Evolutionary conservation across 2,888 invertebrate genomes (phyloP).

Genomic region (Ornithoptera priamus): DNA sequence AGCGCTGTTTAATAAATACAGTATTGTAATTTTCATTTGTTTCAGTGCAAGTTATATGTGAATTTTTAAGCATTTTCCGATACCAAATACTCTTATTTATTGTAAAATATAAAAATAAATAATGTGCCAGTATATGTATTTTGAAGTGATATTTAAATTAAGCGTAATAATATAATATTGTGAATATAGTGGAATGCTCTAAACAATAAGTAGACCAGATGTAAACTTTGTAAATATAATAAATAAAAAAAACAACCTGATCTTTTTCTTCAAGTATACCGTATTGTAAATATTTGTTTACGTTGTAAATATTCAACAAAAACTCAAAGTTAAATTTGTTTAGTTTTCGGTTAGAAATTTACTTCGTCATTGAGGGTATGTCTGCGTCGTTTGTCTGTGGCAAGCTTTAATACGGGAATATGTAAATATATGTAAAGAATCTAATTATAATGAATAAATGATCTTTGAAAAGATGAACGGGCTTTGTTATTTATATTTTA

Average conservation of each 20-base stretch:
- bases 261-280: neutral
- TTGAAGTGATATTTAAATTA: conserved; percentile 45
- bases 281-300: neutral
- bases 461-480: conserved; percentile 36
- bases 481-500: conserved; percentile 35
- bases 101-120: conserved; percentile 46
- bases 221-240: conserved; percentile 25
- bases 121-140: conserved; percentile 56
- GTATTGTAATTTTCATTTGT: conserved; percentile 3
- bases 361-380: conserved; percentile 11
- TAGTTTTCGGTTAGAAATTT: conserved; percentile 1
- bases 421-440: conserved; percentile 53
- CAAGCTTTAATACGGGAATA: conserved; percentile 44
- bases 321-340: neutral
- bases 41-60: conserved; percentile 28
- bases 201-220: neutral
- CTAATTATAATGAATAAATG: conserved; percentile 51
- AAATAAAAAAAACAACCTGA: neutral
- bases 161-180: conserved; percentile 32
- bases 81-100: conserved; percentile 74
- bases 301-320: neutral
- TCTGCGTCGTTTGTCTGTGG: conserved; percentile 28
- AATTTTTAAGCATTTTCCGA: conserved; percentile 51
- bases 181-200: conserved; percentile 23
- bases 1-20: neutral